Percentiles rank a stretch among this genome's conserved stretches.
Conservation (phyloP, 2,797 vertebrate species). For the Rhadinocentrus ornatus region DNA sequence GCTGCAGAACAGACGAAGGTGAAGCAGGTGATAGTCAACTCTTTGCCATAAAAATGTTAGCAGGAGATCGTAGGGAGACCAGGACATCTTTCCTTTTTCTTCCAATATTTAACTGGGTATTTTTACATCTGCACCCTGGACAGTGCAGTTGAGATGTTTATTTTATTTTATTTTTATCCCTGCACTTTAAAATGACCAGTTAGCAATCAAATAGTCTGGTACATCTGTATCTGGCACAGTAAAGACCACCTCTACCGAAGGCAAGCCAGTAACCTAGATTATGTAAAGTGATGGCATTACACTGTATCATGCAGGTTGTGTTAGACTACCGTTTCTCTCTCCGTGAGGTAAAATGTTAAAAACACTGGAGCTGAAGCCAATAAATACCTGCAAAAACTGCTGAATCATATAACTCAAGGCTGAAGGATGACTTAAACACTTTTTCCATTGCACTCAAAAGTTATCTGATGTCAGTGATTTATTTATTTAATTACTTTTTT, state of each 20-base stretch:
- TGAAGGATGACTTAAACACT: not conserved
- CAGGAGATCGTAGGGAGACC: not conserved
- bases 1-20: slow-evolving; percentile 35
- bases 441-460: not conserved
- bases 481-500: too few species aligned
- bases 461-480: not conserved
- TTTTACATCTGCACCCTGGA: not conserved
- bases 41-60: slow-evolving; percentile 13
- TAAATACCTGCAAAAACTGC: not conserved
- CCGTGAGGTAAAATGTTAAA: not conserved
- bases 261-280: not conserved
- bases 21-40: slow-evolving; percentile 31
- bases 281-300: not conserved
- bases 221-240: not conserved
- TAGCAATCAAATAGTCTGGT: too few species aligned
- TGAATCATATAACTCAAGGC: not conserved
- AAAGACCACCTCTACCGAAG: not conserved
- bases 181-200: not conserved
- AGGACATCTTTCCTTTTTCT: not conserved
- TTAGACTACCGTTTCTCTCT: not conserved
- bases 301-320: not conserved
- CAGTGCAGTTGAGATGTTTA: not conserved
- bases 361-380: not conserved
- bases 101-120: not conserved
- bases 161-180: too few species aligned